phyloP scores from a whole-genome alignment of 2,888 invertebrate genomes.

The Drosophila formosana region DNA sequence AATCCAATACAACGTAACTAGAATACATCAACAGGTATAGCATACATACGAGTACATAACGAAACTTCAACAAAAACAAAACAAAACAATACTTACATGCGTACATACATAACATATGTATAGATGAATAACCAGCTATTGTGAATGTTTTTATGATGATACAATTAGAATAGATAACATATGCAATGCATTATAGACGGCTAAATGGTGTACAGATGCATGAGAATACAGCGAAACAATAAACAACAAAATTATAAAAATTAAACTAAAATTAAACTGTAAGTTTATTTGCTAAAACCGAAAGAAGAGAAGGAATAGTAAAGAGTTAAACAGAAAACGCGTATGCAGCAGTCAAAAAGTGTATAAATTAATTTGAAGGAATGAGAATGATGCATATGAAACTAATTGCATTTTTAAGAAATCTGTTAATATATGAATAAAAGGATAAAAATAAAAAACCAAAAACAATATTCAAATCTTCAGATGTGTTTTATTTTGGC shows the following conservation, averaged over 20 bases:
- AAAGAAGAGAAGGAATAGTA: conserved; percentile 40
- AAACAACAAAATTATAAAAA: conserved; percentile 27
- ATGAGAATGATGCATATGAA: conserved; percentile 70
- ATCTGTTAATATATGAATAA: conserved; percentile 84
- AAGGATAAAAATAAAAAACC: conserved; percentile 43
- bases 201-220: conserved; percentile 43
- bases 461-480: conserved; percentile 32
- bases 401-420: conserved; percentile 83
- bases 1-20: conserved; percentile 51
- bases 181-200: conserved; percentile 27
- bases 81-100: conserved; percentile 26
- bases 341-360: conserved; percentile 55
- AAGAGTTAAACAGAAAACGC: conserved; percentile 23
- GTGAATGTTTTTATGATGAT: conserved; percentile 66
- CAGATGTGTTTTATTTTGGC: conserved; percentile 10
- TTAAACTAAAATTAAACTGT: conserved; percentile 31
- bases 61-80: conserved; percentile 2
- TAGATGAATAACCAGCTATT: conserved; percentile 50
- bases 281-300: conserved; percentile 62
- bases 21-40: conserved; percentile 39
- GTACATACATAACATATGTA: conserved; percentile 33
- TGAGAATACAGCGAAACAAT: conserved; percentile 38
- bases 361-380: conserved; percentile 62
- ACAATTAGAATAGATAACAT: conserved; percentile 42
- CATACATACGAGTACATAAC: conserved; percentile 17